Percentiles rank a stretch among this genome's conserved stretches.
Evolutionary conservation across 2,888 invertebrate species (phyloP).

Genomic region (Dromius quadrimaculatus): DNA sequence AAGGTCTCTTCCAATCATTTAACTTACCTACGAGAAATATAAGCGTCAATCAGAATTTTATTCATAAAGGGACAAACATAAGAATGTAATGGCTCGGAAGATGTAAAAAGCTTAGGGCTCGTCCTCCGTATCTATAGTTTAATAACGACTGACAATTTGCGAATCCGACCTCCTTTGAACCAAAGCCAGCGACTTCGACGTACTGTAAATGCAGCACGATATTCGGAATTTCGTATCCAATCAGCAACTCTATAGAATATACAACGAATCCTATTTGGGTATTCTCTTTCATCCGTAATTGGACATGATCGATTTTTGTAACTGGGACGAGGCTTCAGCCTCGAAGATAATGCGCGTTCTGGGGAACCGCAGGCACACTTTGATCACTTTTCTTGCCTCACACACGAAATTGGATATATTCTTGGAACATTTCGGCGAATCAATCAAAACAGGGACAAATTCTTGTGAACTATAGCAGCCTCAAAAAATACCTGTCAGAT

Average conservation of each 20-base stretch:
- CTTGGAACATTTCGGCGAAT: no score
- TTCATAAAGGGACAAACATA: no score
- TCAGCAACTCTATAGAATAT: slow-evolving; percentile 47
- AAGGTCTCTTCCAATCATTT: no score
- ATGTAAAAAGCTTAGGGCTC: neutral
- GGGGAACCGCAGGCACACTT: neutral
- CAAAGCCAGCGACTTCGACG: neutral
- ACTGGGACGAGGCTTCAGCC: slow-evolving; percentile 21
- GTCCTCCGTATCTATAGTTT: slow-evolving; percentile 4
- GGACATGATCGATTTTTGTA: slow-evolving; percentile 43
- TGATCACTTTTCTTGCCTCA: neutral
- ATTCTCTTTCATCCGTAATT: slow-evolving; percentile 51
- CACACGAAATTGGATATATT: neutral
- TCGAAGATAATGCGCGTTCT: slow-evolving; percentile 11
- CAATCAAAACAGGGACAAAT: no score
- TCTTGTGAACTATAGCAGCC: neutral
- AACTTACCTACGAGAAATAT: no score
- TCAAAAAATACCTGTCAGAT: neutral
- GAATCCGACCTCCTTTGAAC: slow-evolving; percentile 31
- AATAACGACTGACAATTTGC: slow-evolving; percentile 27
- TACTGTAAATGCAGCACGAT: slow-evolving; percentile 8
- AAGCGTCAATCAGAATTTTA: no score
- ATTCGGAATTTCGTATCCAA: slow-evolving; percentile 37
- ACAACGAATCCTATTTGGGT: slow-evolving; percentile 50
- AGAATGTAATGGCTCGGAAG: no score